phyloP scores from a whole-genome alignment of 2,888 invertebrate genomes.

The Anoncus sp. region DNA sequence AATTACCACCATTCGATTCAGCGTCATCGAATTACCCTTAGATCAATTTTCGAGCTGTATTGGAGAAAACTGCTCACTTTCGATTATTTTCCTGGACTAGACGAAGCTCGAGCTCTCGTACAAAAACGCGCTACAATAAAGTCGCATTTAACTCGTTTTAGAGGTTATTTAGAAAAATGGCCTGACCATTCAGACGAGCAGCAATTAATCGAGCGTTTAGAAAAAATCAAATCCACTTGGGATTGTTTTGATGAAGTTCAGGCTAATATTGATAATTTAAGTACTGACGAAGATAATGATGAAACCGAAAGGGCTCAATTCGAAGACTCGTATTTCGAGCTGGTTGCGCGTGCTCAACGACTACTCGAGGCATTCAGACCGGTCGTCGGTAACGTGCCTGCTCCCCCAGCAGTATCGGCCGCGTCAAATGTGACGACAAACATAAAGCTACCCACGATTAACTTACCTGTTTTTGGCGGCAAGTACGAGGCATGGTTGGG shows the following conservation, averaged over 20 bases:
- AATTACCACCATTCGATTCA: no score
- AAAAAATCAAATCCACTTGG: conserved; percentile 16
- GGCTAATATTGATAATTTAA: background rate
- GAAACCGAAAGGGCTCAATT: background rate
- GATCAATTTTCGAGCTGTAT: no score
- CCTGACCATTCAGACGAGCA: conserved; percentile 9
- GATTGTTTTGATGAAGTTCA: conserved; percentile 10
- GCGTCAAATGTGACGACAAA: no score
- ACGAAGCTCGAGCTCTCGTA: background rate
- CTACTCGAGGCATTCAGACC: background rate
- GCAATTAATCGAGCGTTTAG: conserved; percentile 21
- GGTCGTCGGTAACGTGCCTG: no score
- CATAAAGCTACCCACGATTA: conserved; percentile 16
- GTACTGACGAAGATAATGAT: background rate
- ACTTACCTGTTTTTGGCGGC: conserved; percentile 19
- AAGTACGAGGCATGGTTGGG: conserved; percentile 25
- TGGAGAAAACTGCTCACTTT: no score
- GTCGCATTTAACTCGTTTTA: conserved; percentile 20
- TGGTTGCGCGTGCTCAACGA: background rate
- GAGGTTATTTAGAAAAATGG: conserved; percentile 4
- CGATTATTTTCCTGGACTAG: no score
- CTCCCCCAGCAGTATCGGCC: no score
- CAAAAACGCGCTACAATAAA: conserved; percentile 8
- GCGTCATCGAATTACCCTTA: no score
- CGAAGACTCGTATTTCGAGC: conserved; percentile 18